Percentiles rank a stretch among this genome's conserved stretches.
phyloP scores from a whole-genome alignment of 2,113 vertebrate genomes.

The Pithys albifrons region DNA sequence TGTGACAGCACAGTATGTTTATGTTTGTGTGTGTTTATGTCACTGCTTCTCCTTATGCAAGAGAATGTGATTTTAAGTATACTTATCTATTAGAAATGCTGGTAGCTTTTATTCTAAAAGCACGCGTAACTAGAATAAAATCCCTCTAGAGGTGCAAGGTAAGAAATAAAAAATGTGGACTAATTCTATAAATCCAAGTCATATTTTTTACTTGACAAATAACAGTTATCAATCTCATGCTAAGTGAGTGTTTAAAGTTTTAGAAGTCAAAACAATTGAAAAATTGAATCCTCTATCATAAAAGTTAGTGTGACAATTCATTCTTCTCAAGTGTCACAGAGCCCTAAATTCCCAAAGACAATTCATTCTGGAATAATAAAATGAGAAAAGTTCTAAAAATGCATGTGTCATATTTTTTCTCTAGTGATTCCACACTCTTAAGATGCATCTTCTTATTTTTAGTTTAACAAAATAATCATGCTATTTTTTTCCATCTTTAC shows the following conservation, averaged over 20 bases:
- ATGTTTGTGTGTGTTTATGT: background rate
- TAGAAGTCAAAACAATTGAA: conserved; percentile 70
- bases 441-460: background rate
- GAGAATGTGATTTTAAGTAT: background rate
- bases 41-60: background rate
- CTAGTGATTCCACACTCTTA: conserved; percentile 6
- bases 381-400: conserved; percentile 39
- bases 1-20: background rate
- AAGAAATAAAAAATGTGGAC: conserved; percentile 52
- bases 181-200: conserved; percentile 60
- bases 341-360: conserved; percentile 9
- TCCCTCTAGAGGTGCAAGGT: background rate
- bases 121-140: conserved; percentile 27
- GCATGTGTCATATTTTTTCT: conserved; percentile 18
- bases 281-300: conserved; percentile 64
- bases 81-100: background rate
- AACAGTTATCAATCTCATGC: conserved; percentile 59
- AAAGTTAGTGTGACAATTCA: conserved; percentile 29
- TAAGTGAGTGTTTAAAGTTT: conserved; percentile 70
- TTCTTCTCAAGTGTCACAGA: conserved; percentile 33
- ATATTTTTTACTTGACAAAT: conserved; percentile 65
- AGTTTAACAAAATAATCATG: background rate
- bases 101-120: conserved; percentile 22
- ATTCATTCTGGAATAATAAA: conserved; percentile 62
- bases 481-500: background rate